phyloP scores from a whole-genome alignment of 2,888 invertebrate species.

The Orchesellides sinensis region DNA sequence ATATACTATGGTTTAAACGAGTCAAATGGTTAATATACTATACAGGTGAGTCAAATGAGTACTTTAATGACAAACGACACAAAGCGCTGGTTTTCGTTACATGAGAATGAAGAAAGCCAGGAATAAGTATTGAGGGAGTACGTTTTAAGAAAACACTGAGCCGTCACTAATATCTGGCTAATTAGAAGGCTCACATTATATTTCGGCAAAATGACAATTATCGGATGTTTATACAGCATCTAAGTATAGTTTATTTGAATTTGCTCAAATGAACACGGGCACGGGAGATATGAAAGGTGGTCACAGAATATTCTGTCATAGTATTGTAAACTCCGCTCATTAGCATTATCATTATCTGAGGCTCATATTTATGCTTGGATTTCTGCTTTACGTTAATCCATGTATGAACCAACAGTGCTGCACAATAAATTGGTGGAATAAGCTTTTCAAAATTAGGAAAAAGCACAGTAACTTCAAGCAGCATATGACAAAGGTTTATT shows the following conservation, averaged over 20 bases:
- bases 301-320: neutral
- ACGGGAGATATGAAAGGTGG: neutral
- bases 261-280: neutral
- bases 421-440: too few species aligned
- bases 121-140: neutral
- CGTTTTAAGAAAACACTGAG: slow-evolving; percentile 54
- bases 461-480: too few species aligned
- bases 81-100: too few species aligned
- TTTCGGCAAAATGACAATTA: neutral
- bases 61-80: too few species aligned
- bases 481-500: too few species aligned
- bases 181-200: slow-evolving; percentile 70
- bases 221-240: too few species aligned
- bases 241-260: too few species aligned
- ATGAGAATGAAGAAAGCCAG: neutral
- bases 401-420: too few species aligned
- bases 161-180: slow-evolving; percentile 73
- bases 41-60: neutral
- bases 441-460: too few species aligned
- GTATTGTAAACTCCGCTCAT: neutral
- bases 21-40: neutral
- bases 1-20: too few species aligned
- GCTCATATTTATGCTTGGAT: neutral
- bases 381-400: neutral
- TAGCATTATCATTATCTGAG: neutral